A percentile compares a stretch with the other conserved stretches of the same genome.
phyloP scores from a whole-genome alignment of 2,888 invertebrate species.

The Hirtodrosophila trivittata region DNA sequence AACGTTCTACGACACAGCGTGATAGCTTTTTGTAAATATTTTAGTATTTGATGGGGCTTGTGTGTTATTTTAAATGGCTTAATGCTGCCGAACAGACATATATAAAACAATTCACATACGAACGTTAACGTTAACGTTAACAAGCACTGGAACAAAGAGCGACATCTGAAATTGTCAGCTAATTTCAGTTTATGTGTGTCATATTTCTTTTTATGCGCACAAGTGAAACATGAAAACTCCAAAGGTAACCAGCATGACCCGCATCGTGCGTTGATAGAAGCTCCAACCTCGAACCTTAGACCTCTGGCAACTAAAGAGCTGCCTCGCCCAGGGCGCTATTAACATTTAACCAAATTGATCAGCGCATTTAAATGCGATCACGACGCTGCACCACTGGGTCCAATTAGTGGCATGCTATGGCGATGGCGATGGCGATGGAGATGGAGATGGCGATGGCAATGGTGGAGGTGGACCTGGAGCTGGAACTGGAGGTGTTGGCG shows the following conservation, averaged over 20 bases:
- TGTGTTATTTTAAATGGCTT: conserved; percentile 66
- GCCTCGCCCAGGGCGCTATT: conserved; percentile 68
- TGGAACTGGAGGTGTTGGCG: conserved; percentile 4
- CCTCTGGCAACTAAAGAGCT: conserved; percentile 13
- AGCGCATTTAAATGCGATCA: conserved; percentile 77
- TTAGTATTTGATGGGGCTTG: conserved; percentile 50
- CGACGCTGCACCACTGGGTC: conserved; percentile 66
- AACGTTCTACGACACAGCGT: conserved; percentile 29
- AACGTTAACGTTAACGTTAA: conserved; percentile 29
- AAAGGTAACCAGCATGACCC: conserved; percentile 60
- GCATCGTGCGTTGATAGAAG: conserved; percentile 19
- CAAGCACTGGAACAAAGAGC: conserved; percentile 39
- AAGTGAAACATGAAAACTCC: conserved; percentile 30
- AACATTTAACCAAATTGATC: conserved; percentile 77
- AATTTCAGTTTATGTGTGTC: conserved; percentile 71
- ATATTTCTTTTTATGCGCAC: conserved; percentile 57
- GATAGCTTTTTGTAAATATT: conserved; percentile 46
- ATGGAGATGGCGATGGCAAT: conserved; percentile 9
- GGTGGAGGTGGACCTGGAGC: conserved; percentile 22
- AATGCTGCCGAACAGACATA: conserved; percentile 63
- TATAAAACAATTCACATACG: conserved; percentile 73
- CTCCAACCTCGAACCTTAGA: conserved; percentile 9
- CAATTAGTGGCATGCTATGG: conserved; percentile 69
- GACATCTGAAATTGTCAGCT: conserved; percentile 73
- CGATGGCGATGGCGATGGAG: conserved; percentile 11